Percentiles rank a stretch among this genome's conserved stretches.
Conservation (phyloP, 2,113 vertebrate genomes). For the Microtus montanus region DNA sequence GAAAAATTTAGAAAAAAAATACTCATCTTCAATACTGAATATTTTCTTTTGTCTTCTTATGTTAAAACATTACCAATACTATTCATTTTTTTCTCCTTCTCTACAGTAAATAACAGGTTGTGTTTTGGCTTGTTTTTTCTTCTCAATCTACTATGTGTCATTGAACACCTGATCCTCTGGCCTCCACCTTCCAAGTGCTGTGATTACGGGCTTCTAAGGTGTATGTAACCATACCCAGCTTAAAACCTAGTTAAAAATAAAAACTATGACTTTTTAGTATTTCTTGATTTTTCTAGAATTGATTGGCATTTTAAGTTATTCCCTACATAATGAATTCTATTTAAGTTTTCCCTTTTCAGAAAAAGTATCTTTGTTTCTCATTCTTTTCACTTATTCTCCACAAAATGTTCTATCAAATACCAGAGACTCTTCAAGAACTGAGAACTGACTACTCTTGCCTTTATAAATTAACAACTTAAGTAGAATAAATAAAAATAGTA, state of each 20-base stretch:
- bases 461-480: neutral
- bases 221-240: no score
- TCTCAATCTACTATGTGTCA: neutral
- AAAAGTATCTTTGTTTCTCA: neutral
- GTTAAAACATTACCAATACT: neutral
- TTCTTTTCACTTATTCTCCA: neutral
- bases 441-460: neutral
- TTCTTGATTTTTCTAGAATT: neutral
- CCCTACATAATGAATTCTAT: neutral
- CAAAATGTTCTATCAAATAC: neutral
- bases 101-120: conserved; percentile 18
- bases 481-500: neutral
- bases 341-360: neutral
- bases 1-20: neutral
- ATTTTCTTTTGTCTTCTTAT: neutral
- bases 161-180: neutral
- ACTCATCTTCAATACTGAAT: neutral
- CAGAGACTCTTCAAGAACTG: neutral
- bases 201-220: neutral
- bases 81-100: neutral
- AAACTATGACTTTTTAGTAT: neutral
- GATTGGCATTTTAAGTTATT: neutral
- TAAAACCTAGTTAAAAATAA: neutral
- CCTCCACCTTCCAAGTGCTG: neutral
- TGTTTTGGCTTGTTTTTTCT: neutral